Conservation (phyloP, 2,113 vertebrate species). For the Actenoides lindsayi region DNA sequence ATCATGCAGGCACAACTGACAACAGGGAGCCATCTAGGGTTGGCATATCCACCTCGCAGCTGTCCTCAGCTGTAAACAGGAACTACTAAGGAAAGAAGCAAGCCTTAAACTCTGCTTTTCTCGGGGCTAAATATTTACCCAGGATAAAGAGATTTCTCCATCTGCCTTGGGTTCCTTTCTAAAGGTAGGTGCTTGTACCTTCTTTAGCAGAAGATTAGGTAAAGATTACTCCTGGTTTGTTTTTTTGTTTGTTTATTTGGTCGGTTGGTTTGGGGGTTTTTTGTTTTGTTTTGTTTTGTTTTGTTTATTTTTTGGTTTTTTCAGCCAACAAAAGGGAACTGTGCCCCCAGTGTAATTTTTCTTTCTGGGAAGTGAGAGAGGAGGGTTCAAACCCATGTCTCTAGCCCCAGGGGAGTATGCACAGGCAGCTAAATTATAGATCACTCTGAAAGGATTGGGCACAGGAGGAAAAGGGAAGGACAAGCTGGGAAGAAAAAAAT, state of each 20-base stretch:
- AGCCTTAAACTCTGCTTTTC: neutral
- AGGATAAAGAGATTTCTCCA: neutral
- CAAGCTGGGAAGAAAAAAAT: neutral
- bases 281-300: neutral
- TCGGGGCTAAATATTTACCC: neutral
- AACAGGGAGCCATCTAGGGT: constrained; percentile 7
- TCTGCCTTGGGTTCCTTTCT: neutral
- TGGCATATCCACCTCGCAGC: neutral
- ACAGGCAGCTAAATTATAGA: neutral
- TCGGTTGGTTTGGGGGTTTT: neutral
- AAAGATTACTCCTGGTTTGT: neutral
- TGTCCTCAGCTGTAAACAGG: neutral
- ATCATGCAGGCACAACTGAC: neutral
- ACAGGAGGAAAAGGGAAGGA: neutral
- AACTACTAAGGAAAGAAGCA: neutral
- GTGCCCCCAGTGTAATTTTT: neutral
- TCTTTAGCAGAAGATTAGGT: neutral
- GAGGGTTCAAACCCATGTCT: neutral
- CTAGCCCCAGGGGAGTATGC: neutral
- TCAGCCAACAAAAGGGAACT: neutral
- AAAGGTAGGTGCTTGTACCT: neutral
- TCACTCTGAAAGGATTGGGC: neutral
- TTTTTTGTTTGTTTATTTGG: no score
- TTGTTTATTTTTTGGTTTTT: no score
- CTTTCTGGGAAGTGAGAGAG: neutral